Conservation (phyloP, 2,888 invertebrate genomes). For the Polymixis lichenea region DNA sequence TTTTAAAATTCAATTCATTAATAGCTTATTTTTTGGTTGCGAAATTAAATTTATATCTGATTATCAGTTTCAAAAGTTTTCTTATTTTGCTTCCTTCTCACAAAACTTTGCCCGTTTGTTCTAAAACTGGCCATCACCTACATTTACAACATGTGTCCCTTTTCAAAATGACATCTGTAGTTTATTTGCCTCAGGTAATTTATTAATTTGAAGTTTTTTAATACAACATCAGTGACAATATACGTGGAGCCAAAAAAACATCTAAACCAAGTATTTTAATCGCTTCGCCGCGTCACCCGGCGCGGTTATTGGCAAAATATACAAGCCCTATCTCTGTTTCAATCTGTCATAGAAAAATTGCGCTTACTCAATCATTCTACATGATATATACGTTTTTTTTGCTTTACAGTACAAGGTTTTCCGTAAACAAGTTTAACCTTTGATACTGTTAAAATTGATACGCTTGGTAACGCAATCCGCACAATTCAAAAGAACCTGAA, state of each 20-base stretch:
- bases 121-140: neutral
- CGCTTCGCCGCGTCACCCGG: too few relatives aligned
- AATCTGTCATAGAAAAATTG: conserved; percentile 39
- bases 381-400: conserved; percentile 7
- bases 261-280: neutral
- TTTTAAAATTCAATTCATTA: conserved; percentile 7
- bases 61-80: neutral
- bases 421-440: neutral
- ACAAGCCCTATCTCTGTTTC: conserved; percentile 4
- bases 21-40: neutral
- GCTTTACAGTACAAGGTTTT: neutral
- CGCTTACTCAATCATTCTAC: conserved; percentile 25
- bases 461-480: neutral
- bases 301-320: neutral
- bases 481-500: neutral
- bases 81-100: neutral
- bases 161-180: neutral
- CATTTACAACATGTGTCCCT: neutral
- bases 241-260: neutral
- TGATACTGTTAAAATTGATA: conserved; percentile 20
- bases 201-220: neutral
- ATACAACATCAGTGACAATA: too few relatives aligned
- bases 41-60: neutral
- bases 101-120: neutral
- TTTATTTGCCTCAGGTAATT: neutral